Evolutionary conservation across 2,888 invertebrate species (phyloP), one percentile per base, ranked within the genome.

Genomic region (Dryobotodes eremita): DNA sequence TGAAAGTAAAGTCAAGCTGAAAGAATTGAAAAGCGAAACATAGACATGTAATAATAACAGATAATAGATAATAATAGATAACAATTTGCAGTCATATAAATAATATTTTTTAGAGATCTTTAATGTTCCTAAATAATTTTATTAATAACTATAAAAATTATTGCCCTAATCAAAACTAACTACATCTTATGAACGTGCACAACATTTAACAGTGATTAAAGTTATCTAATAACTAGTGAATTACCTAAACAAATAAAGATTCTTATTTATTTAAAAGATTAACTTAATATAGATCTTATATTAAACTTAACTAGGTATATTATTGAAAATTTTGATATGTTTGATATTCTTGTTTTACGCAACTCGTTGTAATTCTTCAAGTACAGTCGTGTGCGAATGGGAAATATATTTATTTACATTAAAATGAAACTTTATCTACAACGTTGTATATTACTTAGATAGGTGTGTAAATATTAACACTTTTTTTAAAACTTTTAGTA

Each of bases 141-240:
- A 79, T 85, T 77, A 77, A 84, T 89, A 88, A 90, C 92, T 93
- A 93, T 92, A 91, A 95, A 95, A 96, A 95, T 95, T 95, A 96
- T 96, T 95, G 94, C 94, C 94, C 94, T 95, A 95, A 94, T 94
- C 88, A 93, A 93, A 94, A 92, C 91, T 89, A 85, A 91, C 95
- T 95, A 95, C 93, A 84, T 86, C 91, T 94, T 94, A 95, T 92
- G 93, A 95, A 95, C 92, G 97, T 97, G 97, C 97, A 96, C 96
- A 96, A 97, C 97, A 96, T 96, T 96, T 96, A 97, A 97, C 97
- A 97, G 97, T 97, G 97, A 96, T 95, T 94, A 94, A 95, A 96
- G 94, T 95, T 95, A 95, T 93, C 93, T 95, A 95, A 89, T 85
- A 89, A 92, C 94, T 95, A 95, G 89, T 90, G 91, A 93, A 93